A percentile compares a stretch with the other conserved stretches of the same genome.
Evolutionary conservation across 2,888 invertebrate genomes (phyloP).

Genomic region (Megalurothrips usitatus): DNA sequence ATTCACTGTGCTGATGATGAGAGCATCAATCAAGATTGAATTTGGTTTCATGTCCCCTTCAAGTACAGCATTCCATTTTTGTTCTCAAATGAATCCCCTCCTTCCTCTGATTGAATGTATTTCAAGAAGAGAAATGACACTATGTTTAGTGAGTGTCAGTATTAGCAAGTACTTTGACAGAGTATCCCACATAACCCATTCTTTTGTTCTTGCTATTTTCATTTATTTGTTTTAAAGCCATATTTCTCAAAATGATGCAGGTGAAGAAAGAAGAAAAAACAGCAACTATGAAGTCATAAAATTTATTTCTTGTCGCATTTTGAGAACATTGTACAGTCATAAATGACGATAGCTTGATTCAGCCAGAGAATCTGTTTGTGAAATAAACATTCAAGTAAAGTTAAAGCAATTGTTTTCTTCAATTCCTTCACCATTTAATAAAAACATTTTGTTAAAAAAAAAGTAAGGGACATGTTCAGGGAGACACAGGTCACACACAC

Average conservation of each 20-base stretch:
- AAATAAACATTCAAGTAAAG: neutral
- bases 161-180: too few species aligned
- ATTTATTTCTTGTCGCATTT: neutral
- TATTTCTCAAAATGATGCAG: neutral
- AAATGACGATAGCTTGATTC: neutral
- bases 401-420: too few species aligned
- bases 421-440: too few species aligned
- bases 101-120: neutral
- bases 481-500: too few species aligned
- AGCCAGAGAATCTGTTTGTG: neutral
- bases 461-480: too few species aligned
- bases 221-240: neutral
- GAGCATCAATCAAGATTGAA: neutral
- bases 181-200: neutral
- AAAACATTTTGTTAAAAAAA: too few species aligned
- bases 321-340: neutral
- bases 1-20: constrained; percentile 6
- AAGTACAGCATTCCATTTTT: neutral
- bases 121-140: too few species aligned
- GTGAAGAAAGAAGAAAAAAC: neutral
- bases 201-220: neutral
- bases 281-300: neutral
- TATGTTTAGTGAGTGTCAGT: too few species aligned
- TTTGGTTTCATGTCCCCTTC: neutral
- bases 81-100: neutral